These are phyloP conservation scores for Spondyliosoma cantharus DNA, from an alignment of 2,797 vertebrate species.

Conservation along the genomic window DNA sequence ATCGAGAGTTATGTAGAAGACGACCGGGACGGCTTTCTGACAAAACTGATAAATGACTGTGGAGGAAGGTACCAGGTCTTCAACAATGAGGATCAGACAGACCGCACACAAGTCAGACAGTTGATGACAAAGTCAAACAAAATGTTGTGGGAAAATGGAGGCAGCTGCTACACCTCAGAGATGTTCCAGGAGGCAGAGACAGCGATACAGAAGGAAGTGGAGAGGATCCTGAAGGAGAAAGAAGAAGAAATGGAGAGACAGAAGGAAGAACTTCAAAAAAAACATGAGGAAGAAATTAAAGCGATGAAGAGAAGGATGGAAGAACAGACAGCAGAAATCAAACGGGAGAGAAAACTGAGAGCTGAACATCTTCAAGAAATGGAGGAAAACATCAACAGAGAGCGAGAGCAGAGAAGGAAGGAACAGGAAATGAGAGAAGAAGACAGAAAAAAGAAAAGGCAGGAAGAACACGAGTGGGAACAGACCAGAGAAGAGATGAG, in stretches of 20 bases:
- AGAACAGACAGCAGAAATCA: not conserved
- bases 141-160: conserved; percentile 16
- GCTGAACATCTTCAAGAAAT: not conserved
- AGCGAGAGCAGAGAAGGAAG: not conserved
- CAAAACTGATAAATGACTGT: conserved; percentile 26
- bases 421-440: not conserved
- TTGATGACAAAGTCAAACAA: not conserved
- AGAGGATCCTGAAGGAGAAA: not conserved
- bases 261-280: not conserved
- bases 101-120: conserved; percentile 21
- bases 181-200: conserved; percentile 46
- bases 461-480: not conserved
- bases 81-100: rapidly evolving
- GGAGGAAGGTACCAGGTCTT: conserved; percentile 51
- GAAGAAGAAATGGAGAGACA: conserved; percentile 2
- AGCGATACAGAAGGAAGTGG: not conserved
- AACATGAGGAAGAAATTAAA: not conserved
- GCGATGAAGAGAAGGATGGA: not conserved
- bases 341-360: not conserved
- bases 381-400: not conserved
- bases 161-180: conserved; percentile 46
- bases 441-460: not conserved
- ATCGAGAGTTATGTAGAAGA: no score
- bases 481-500: conserved; percentile 3
- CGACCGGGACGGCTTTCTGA: no score